Evolutionary conservation across 2,888 invertebrate species (phyloP).

Genomic region (Cryptus viduatorius): DNA sequence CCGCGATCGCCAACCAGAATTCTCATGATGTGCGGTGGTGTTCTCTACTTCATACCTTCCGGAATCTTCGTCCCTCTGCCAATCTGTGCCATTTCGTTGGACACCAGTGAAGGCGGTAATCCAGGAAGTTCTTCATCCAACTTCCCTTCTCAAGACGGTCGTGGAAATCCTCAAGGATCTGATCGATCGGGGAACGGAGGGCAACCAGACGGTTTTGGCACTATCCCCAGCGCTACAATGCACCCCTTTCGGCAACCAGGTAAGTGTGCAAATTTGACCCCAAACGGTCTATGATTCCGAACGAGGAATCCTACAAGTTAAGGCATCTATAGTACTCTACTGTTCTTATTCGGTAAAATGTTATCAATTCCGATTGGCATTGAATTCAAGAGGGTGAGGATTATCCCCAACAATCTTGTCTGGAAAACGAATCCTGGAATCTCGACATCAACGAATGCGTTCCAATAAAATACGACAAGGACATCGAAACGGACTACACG

Average conservation of each 20-base stretch:
- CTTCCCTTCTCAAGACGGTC: background rate
- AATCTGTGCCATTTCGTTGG: constrained; percentile 66
- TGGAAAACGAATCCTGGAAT: constrained; percentile 71
- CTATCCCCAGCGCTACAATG: constrained; percentile 21
- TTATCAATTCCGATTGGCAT: background rate
- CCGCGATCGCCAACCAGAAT: constrained; percentile 31
- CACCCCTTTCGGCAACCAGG: constrained; percentile 60
- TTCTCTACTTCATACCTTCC: constrained; percentile 67
- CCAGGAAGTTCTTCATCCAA: background rate
- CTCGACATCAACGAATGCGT: constrained; percentile 70
- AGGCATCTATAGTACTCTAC: background rate
- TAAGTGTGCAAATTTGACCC: constrained; percentile 8
- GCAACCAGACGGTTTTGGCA: background rate
- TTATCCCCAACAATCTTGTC: constrained; percentile 72
- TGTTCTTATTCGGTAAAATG: background rate
- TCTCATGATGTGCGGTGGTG: constrained; percentile 70
- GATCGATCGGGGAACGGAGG: background rate
- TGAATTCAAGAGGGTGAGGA: constrained; percentile 68
- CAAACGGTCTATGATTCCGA: background rate
- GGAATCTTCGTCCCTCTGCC: constrained; percentile 60
- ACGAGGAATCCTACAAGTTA: background rate
- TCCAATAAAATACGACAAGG: constrained; percentile 68
- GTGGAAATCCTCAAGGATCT: background rate
- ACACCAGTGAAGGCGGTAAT: constrained; percentile 45
- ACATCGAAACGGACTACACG: constrained; percentile 66